A percentile compares a stretch with the other conserved stretches of the same genome.
These are phyloP conservation scores for Drosophila sturtevanti DNA, from an alignment of 1,140 invertebrate genomes.

Conservation along the genomic window DNA sequence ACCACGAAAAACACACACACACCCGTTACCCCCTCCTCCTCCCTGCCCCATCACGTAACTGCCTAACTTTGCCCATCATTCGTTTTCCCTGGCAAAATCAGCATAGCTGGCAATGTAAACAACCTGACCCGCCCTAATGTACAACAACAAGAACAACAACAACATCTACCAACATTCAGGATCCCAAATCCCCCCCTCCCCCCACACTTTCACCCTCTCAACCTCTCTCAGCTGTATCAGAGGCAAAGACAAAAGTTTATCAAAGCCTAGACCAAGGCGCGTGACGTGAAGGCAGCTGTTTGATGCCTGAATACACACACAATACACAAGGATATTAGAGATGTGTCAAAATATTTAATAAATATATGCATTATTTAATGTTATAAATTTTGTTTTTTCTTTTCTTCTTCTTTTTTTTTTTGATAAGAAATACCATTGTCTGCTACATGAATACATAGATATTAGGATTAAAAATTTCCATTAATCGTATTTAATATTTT, in stretches of 20 bases:
- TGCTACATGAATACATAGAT: too few species aligned
- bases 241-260: slow-evolving; percentile 56
- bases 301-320: slow-evolving; percentile 1
- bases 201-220: slow-evolving; percentile 2
- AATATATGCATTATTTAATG: too few species aligned
- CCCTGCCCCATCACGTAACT: too few species aligned
- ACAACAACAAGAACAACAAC: slow-evolving; percentile 24
- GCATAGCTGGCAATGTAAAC: slow-evolving; percentile 43
- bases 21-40: not conserved
- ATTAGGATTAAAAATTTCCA: too few species aligned
- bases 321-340: not conserved
- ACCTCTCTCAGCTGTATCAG: slow-evolving; percentile 17
- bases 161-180: not conserved
- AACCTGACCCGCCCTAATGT: slow-evolving; percentile 79
- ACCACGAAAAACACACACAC: not conserved
- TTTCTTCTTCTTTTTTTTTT: too few species aligned
- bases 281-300: slow-evolving; percentile 58
- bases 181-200: slow-evolving; percentile 7
- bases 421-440: too few species aligned
- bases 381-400: too few species aligned
- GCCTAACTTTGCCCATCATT: too few species aligned
- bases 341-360: not conserved
- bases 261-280: slow-evolving; percentile 69
- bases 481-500: too few species aligned
- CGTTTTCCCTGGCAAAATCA: slow-evolving; percentile 14